phyloP scores from a whole-genome alignment of 2,113 vertebrate species.

The Catagonus wagneri region DNA sequence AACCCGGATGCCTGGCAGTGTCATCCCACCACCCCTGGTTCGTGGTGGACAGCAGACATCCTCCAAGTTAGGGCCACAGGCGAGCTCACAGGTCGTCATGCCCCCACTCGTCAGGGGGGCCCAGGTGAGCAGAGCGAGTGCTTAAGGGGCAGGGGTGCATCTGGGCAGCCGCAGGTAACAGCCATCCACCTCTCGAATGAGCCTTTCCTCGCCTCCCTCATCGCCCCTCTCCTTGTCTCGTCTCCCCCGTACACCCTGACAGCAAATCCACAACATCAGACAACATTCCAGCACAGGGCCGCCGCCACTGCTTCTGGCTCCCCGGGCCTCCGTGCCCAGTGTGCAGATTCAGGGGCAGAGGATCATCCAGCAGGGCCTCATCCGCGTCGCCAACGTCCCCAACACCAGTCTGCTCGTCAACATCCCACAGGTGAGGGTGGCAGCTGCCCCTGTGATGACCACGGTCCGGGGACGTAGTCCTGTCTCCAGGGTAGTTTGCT shows the following conservation, averaged over 20 bases:
- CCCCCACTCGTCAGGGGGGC: slow-evolving; percentile 96
- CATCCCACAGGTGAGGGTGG: slow-evolving; percentile 92
- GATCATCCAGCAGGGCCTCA: slow-evolving; percentile 98
- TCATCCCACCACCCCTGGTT: slow-evolving; percentile 97
- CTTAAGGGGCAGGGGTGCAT: neutral
- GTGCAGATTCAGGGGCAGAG: slow-evolving; percentile 97
- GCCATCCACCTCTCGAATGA: rapidly evolving
- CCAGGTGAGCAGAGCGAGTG: slow-evolving; percentile 88
- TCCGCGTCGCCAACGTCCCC: slow-evolving; percentile 96
- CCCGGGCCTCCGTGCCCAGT: slow-evolving; percentile 94
- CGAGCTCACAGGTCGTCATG: slow-evolving; percentile 96
- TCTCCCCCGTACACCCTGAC: slow-evolving; percentile 13
- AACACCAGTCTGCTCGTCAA: slow-evolving; percentile 96
- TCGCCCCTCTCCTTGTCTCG: neutral
- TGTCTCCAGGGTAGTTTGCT: neutral
- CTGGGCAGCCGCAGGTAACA: neutral
- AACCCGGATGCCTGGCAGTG: slow-evolving; percentile 92
- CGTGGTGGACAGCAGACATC: slow-evolving; percentile 94
- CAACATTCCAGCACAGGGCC: slow-evolving; percentile 96
- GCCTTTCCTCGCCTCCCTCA: neutral
- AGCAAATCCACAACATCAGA: slow-evolving; percentile 96
- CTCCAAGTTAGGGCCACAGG: slow-evolving; percentile 91
- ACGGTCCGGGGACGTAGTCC: neutral
- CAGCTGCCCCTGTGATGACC: neutral
- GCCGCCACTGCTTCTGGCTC: slow-evolving; percentile 95